Base-by-base conservation (phyloP, 2,888 invertebrate genomes). In the Margaritifera margaritifera region DNA sequence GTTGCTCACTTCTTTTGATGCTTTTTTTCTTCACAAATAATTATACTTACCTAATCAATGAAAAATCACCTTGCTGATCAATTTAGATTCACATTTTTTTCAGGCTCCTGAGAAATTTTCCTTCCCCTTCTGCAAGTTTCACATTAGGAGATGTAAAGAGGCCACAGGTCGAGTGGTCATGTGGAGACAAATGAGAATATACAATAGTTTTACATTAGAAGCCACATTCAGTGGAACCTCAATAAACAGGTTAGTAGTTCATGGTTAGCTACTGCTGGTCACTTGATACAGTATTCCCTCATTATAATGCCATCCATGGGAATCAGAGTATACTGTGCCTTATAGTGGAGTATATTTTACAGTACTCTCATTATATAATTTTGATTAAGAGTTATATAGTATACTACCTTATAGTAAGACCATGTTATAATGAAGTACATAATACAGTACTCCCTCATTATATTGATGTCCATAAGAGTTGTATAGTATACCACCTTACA, bases 91-190 rank as follows among this genome's bases (percentile, higher is more conserved):
- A 51, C 54, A 31, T 42, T 31, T 61, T 24, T 74, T 71, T 20
- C 78, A 89, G 88, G 80, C 86, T 57, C 88, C 89, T 53, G 88
- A 88, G 59, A 88, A 87, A 77, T 87, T 87, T 73, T 82, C 84
- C 57, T 89, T 89, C 71, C 79, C 80, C 52, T 88, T 87, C 52
- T 89, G 89, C 77, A 87, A 87, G 75, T 89, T 89, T 75, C 84
- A 86, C 69, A 88, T 89, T 62, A 78, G 83, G 53, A 76, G 82
- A 54, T 88, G 89, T 71, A 89, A 89, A 75, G 89, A 89, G 74
- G 83, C 89, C 0, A 89, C 89, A 0, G 89, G 89, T 0, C 81
- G 89, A 1, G 89, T 89, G 8, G 89, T 89, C 18, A 88, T 89
- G 88, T 89, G 86, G 86, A 68, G 86, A 20, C 89, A 90, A 75